Base-by-base conservation (phyloP, 2,888 invertebrate species). In the Arge pagana region DNA sequence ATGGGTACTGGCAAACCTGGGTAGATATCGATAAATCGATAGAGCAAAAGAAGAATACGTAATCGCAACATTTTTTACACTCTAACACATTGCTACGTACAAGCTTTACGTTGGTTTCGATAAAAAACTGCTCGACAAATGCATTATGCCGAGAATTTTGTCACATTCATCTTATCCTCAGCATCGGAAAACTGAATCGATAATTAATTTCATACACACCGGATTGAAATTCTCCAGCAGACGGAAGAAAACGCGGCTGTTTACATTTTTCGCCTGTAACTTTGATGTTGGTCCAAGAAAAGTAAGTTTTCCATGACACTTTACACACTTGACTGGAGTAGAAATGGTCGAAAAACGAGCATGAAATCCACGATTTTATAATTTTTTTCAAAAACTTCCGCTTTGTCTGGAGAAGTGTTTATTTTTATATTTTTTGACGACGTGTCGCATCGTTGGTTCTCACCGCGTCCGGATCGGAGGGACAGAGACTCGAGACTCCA, bases 161-260 rank as follows among this genome's bases (percentile, higher is more conserved):
- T 57, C 43, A 53, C 52, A 58, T 41, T 55, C 56, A 28, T 51
- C 50, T 56, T 56, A 56, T 24, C 57, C 52, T 28, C 56, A 50
- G 35, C 56, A 57, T 56, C 57, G 50, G 23, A 58, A n/a, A 64
- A 60, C 50, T 51, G 51, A 63, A 61, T 48, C 60, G 53, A 53
- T 54, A 42, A 57, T 62, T 62, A 7, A 59, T 35, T 49, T 54
- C 55, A 33, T 58, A 58, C 18, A 21, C 30, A 56, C 58, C 53
- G 57, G 42, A 40, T 11, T 55, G 39, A 24, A 57, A 54, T 58
- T 53, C 51, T 57, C 43, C 53, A 56, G 54, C 55, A 3, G 56
- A 59, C 35, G 56, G 52, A 55, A 59, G 35, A 36, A 56, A 45
- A 19, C 13, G 36, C 41, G 53, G 54, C 23, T 55, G 13, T 53